Evolutionary conservation across 2,888 invertebrate species (phyloP).

Genomic region (Conistra vaccinii): DNA sequence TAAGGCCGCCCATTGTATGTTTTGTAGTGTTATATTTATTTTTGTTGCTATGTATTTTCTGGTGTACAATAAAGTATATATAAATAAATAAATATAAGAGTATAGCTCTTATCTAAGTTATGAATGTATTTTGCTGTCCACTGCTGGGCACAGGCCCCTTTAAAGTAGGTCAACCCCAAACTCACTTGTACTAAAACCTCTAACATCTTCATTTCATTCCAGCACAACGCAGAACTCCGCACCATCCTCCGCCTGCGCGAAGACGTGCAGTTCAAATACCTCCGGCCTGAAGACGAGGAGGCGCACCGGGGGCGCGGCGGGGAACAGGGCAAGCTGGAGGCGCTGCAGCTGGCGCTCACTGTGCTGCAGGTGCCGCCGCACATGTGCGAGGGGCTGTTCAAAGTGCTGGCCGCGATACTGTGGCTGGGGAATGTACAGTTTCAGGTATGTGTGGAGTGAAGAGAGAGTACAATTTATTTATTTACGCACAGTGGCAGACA

Average conservation of each 20-base stretch:
- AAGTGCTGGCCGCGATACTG: slow-evolving; percentile 96
- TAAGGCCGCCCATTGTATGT: too few species aligned
- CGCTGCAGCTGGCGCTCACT: slow-evolving; percentile 96
- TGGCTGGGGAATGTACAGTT: slow-evolving; percentile 97
- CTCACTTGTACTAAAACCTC: not conserved
- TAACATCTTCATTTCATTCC: slow-evolving; percentile 39
- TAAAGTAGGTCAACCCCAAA: not conserved
- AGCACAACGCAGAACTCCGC: slow-evolving; percentile 94
- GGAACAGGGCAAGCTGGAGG: slow-evolving; percentile 93
- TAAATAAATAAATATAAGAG: too few species aligned
- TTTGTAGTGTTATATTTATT: too few species aligned
- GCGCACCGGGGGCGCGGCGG: slow-evolving; percentile 79
- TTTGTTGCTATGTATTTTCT: too few species aligned
- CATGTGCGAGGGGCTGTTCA: slow-evolving; percentile 97
- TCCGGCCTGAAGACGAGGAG: slow-evolving; percentile 94
- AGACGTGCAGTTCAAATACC: slow-evolving; percentile 95
- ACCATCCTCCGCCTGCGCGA: slow-evolving; percentile 94
- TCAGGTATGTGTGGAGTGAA: too few species aligned
- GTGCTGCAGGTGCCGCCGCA: slow-evolving; percentile 96
- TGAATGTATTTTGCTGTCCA: not conserved
- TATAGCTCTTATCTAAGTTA: too few species aligned
- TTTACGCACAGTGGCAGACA: too few species aligned
- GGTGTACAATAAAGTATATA: too few species aligned
- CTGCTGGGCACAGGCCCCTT: too few species aligned
- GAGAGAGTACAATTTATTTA: too few species aligned